These are phyloP conservation scores for Galagoides demidoff DNA, from an alignment of 2,797 vertebrate species.

Conservation along the genomic window DNA sequence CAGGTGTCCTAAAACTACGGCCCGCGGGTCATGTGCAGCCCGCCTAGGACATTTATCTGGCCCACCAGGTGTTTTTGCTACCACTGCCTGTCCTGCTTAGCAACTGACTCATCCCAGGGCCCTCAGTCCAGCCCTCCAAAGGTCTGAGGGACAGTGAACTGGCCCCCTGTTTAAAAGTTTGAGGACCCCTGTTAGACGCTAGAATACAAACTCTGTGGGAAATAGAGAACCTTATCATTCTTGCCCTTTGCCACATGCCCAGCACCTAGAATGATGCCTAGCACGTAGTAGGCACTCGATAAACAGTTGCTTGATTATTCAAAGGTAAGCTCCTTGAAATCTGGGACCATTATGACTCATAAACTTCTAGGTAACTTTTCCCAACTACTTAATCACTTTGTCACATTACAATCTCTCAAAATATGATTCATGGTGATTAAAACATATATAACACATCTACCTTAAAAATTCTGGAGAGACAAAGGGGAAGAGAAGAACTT, in stretches of 20 bases:
- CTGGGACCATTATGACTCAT: not conserved
- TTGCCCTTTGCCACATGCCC: not conserved
- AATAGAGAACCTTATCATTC: not conserved
- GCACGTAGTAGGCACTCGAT: not conserved
- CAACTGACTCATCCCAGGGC: no score
- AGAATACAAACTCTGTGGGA: not conserved
- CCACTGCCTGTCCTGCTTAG: no score
- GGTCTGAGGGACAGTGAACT: no score
- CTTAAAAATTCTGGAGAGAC: conserved; percentile 24
- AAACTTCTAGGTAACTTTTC: conserved; percentile 36
- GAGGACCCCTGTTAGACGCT: not conserved
- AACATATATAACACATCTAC: not conserved
- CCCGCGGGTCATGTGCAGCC: no score
- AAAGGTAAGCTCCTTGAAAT: conserved; percentile 42
- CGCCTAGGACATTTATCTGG: no score
- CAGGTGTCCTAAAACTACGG: no score
- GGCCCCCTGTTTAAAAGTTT: no score
- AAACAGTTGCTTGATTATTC: not conserved
- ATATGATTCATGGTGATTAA: conserved; percentile 4
- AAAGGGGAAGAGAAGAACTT: conserved; percentile 1
- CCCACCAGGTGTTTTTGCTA: no score
- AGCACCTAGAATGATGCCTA: not conserved
- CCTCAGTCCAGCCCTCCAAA: no score
- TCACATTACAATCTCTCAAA: not conserved
- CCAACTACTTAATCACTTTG: not conserved